These are phyloP conservation scores for Dynastes maya DNA, from an alignment of 2,888 invertebrate genomes.

Conservation along the genomic window DNA sequence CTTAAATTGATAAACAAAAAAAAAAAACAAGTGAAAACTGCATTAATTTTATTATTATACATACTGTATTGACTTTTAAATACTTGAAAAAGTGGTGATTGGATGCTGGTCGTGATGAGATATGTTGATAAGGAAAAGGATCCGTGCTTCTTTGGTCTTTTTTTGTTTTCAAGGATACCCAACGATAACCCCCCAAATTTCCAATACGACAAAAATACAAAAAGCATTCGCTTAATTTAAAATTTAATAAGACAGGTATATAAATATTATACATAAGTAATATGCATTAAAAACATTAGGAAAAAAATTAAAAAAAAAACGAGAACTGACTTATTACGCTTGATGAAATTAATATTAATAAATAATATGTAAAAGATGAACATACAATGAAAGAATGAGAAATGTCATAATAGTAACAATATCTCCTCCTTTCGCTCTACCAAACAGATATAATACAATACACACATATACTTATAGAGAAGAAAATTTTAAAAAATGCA, in stretches of 20 bases:
- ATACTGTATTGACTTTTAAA: not conserved
- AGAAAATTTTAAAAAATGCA: slow-evolving; percentile 39
- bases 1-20: slow-evolving; percentile 20
- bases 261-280: slow-evolving; percentile 51
- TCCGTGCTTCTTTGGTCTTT: not conserved
- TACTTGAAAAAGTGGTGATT: slow-evolving; percentile 52
- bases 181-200: not conserved
- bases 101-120: slow-evolving; percentile 25
- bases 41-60: not conserved
- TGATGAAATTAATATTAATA: slow-evolving; percentile 56
- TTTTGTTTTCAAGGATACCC: not conserved
- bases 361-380: slow-evolving; percentile 4
- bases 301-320: not conserved
- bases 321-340: slow-evolving; percentile 63
- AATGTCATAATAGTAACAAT: slow-evolving; percentile 53
- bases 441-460: not conserved
- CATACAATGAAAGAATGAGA: slow-evolving; percentile 1
- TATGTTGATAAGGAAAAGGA: slow-evolving; percentile 32
- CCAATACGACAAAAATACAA: not conserved
- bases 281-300: slow-evolving; percentile 46
- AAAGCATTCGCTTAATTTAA: slow-evolving; percentile 44
- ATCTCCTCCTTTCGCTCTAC: slow-evolving; percentile 56
- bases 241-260: slow-evolving; percentile 46
- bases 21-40: slow-evolving; percentile 1
- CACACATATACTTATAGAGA: not conserved